phyloP scores from a whole-genome alignment of 2,888 invertebrate species.

The Tribolium freemani region DNA sequence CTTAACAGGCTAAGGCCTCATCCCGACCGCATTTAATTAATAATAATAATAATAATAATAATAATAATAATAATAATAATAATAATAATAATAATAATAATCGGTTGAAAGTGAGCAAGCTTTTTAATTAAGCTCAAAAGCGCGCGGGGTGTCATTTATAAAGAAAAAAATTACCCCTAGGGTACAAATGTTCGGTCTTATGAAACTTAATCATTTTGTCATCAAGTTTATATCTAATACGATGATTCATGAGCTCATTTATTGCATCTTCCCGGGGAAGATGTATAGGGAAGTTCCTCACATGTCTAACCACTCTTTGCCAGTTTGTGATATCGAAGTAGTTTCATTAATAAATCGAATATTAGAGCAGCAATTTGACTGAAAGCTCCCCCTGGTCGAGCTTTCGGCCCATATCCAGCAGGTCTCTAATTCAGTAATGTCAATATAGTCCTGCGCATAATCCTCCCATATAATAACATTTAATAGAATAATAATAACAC shows the following conservation, averaged over 20 bases:
- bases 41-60: no score
- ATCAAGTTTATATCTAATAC: conserved; percentile 31
- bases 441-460: conserved; percentile 12
- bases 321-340: neutral
- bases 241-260: conserved; percentile 32
- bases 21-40: no score
- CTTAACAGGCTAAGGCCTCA: no score
- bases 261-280: conserved; percentile 25
- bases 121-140: conserved; percentile 25
- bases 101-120: neutral
- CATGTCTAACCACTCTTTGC: conserved; percentile 23
- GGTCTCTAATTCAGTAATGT: conserved; percentile 23
- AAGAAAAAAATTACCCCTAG: conserved; percentile 13
- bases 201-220: conserved; percentile 35
- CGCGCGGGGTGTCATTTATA: neutral
- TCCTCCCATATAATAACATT: conserved; percentile 6
- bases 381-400: no score
- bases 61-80: no score
- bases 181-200: conserved; percentile 25
- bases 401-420: neutral
- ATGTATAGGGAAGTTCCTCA: conserved; percentile 9
- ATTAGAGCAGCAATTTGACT: no score
- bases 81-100: neutral
- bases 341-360: conserved; percentile 2
- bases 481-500: conserved; percentile 24